phyloP scores from a whole-genome alignment of 2,113 vertebrate species.

The Anguilla rostrata region DNA sequence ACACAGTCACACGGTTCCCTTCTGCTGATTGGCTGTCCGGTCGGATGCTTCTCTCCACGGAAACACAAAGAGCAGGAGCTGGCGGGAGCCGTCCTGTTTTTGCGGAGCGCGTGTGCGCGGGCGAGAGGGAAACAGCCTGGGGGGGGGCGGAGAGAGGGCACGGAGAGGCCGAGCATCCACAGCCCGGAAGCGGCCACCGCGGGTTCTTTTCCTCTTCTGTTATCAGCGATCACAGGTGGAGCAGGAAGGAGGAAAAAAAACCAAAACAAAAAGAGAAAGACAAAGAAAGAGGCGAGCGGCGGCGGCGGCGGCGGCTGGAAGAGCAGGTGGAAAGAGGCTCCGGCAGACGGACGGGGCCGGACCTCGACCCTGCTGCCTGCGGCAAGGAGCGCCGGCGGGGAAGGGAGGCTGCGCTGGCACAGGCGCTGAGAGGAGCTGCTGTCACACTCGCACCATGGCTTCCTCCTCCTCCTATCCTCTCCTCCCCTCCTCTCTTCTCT shows the following conservation, averaged over 20 bases:
- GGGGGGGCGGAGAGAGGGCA: neutral
- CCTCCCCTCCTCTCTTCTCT: neutral
- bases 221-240: neutral
- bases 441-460: neutral
- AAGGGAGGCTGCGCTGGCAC: constrained; percentile 16
- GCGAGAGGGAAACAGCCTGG: neutral
- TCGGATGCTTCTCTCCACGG: neutral
- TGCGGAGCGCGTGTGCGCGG: neutral
- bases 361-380: constrained; percentile 32
- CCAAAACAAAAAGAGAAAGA: neutral
- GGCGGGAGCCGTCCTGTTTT: neutral
- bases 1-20: neutral
- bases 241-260: neutral
- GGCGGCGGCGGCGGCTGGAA: neutral
- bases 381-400: neutral
- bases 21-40: neutral
- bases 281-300: neutral
- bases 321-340: constrained; percentile 35
- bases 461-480: neutral
- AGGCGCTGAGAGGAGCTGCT: constrained; percentile 31
- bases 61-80: neutral
- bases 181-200: neutral
- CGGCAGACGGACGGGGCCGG: constrained; percentile 29
- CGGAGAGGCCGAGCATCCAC: neutral
- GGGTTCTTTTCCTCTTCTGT: neutral